Base-by-base conservation (phyloP, 2,797 vertebrate genomes). In the Falco rusticolus region DNA sequence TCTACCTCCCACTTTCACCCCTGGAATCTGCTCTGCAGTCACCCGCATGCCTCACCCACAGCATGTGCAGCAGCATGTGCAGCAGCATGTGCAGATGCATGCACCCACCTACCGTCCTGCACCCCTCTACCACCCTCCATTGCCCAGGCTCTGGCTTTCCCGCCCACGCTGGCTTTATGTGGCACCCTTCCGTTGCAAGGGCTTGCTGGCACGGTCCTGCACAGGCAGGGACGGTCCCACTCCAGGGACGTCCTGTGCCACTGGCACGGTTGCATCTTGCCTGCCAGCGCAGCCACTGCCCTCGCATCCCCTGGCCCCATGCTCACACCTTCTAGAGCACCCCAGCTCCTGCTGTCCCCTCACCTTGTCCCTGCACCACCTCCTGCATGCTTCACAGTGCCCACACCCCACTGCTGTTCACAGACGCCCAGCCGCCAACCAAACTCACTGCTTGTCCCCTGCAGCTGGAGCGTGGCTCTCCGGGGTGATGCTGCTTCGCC, bases 151-250 rank as follows among this genome's bases (percentile, higher is more conserved):
- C 34, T 25, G 4, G 37, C 48, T 51, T 28, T 33, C n/a, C 25
- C 7, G 2, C 59, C 47, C 4, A 0, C 4, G 0, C 43, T 11
- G 25, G 50, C 63, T 1, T 54, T 10, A 3, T 37, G 31, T 4
- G 3, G 29, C 63, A 54, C 39, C 31, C 37, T 26, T n/a, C 16
- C 1, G 16, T 61, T 11, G 3, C 85, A 29, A 37, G 43, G 43
- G 63, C 66, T 88, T 22, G 48, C 34, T 56, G 56, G 24, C 85
- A 24, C 2, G 13, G 21, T 28, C 25, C 31, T 21, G 48, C 57
- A 5, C 5, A 4, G 34, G 41, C 10, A 0, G 31, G 54, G 39
- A 54, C 1, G 2, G n/a, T 59, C 37, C 83, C 6, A 1, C 33
- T 5, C 33, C 33, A 6, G 28, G 19, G 50, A 16, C 2, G 2